Evolutionary conservation across 2,113 vertebrate genomes (phyloP).

Genomic region (Macquaria australasica): DNA sequence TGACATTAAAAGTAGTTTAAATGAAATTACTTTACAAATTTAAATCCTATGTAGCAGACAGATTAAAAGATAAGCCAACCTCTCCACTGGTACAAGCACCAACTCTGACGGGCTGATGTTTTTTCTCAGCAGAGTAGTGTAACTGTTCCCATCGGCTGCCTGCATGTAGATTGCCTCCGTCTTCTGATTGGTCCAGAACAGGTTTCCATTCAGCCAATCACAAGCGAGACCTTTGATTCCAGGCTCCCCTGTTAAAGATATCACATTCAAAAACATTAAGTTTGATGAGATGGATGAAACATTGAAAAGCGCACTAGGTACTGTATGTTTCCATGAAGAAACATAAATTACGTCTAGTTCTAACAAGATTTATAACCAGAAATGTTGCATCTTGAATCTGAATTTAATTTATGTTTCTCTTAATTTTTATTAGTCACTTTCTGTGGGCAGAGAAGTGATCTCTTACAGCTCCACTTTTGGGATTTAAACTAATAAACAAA

Average conservation of each 20-base stretch:
- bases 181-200: conserved; percentile 90
- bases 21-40: not conserved
- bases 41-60: not conserved
- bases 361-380: too few relatives aligned
- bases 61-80: conserved; percentile 70
- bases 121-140: conserved; percentile 86
- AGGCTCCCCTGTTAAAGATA: conserved; percentile 76
- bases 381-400: not conserved
- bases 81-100: conserved; percentile 86
- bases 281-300: not conserved
- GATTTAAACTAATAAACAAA: not conserved
- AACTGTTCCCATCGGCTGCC: conserved; percentile 84
- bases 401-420: not conserved
- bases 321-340: not conserved
- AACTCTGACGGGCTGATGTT: conserved; percentile 87
- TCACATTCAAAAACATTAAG: not conserved
- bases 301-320: not conserved
- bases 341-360: too few relatives aligned
- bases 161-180: conserved; percentile 84
- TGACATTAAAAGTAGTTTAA: not conserved
- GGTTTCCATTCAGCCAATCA: conserved; percentile 91
- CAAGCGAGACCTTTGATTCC: conserved; percentile 88
- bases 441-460: not conserved
- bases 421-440: too few relatives aligned
- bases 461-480: not conserved